Conservation (phyloP, 2,797 vertebrate genomes). For the Chelonia mydas region DNA sequence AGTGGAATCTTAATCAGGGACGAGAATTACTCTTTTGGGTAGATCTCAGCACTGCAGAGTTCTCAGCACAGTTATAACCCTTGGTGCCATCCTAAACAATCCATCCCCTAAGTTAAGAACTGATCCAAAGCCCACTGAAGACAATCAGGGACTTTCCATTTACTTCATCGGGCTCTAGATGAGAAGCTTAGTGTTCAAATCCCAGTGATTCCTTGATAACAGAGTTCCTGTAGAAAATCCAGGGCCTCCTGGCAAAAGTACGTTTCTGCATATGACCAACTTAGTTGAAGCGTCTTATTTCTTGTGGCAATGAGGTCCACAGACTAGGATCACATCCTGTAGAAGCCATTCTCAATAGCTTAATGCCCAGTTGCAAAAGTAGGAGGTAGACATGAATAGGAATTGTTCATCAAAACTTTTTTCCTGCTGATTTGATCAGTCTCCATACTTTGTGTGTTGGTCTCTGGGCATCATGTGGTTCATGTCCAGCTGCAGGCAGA, state of each 20-base stretch:
- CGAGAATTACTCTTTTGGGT: neutral
- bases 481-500: accelerated
- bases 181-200: neutral
- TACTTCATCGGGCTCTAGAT: neutral
- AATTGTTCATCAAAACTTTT: neutral
- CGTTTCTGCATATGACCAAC: neutral
- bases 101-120: neutral
- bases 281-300: neutral
- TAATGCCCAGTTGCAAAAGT: neutral
- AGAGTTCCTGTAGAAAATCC: neutral
- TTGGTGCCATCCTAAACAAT: no score
- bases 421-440: neutral
- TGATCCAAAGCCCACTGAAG: neutral
- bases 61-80: neutral
- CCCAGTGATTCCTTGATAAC: neutral
- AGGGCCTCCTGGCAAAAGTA: no score
- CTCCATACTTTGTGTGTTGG: accelerated
- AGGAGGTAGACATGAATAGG: neutral
- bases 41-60: neutral
- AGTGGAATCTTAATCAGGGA: neutral
- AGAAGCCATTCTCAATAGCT: neutral
- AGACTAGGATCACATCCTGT: neutral
- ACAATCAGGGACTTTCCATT: neutral
- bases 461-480: neutral
- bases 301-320: neutral